Evolutionary conservation across 2,888 invertebrate species (phyloP), one percentile per base, ranked within the genome.

Genomic region (Lymantria monacha): DNA sequence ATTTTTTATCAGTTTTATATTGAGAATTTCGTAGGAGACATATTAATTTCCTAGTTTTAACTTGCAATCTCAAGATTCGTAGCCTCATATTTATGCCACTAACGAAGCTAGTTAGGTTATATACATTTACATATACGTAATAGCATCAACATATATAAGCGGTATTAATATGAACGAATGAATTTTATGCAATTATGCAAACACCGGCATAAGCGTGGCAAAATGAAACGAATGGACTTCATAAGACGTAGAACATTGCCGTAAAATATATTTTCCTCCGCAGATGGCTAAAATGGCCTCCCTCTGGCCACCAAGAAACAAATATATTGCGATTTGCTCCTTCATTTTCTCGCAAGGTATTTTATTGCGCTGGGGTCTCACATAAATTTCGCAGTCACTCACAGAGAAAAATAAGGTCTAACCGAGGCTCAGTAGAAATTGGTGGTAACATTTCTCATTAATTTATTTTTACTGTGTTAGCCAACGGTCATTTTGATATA

Each of bases 301-400:
- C 81, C 79, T 79, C 80, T 77, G 83, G 81, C 87, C 85, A 80
- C 85, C 79, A 77, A 84, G 82, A 85, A 87, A 87, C 86, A 89
- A 88, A 90, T 88, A 88, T 87, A 88, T 89, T 84, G 85, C 88
- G 87, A 89, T 89, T 89, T 87, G 85, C 87, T 85, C 88, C 87
- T 90, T 89, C 90, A 90, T 90, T 89, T 88, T 87, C 89, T 84
- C 84, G 73, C 87, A 85, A 88, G 89, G 89, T 90, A 88, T 89
- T 91, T 91, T 90, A 90, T 90, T 90, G 85, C 89, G 84, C 83
- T 82, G 83, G 88, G 87, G 81, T 83, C 84, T 77, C 85, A 77
- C 90, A 87, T 90, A 90, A 90, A 90, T 91, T 91, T 81, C 76
- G 75, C 79, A 83, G 87, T 87, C 87, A 85, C 81, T 87, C 87